Base-by-base conservation (phyloP, 1,140 invertebrate genomes). In the Capitella teleta region DNA sequence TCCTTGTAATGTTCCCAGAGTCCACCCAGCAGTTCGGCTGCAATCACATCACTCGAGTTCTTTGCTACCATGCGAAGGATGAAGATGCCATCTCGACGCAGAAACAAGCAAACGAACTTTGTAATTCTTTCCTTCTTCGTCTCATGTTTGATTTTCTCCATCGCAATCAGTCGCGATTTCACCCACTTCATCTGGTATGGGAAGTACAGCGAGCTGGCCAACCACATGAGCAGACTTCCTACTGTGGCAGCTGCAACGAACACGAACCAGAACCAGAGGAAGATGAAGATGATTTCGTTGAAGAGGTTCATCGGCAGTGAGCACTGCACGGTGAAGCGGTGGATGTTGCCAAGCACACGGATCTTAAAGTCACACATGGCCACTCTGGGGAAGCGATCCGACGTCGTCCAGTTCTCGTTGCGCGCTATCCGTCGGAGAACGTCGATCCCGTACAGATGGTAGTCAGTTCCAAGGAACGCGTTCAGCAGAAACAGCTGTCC, bases 281-380 rank as follows among this genome's bases (percentile, higher is more conserved):
- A 76, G n/a, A n/a, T n/a, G n/a, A n/a, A n/a, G n/a, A n/a, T n/a
- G n/a, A n/a, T n/a, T n/a, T n/a, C n/a, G n/a, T n/a, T n/a, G n/a
- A n/a, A n/a, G n/a, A n/a, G n/a, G n/a, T n/a, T n/a, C n/a, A n/a
- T n/a, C n/a, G 76, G 77, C 26, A 77, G 72, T n/a, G 75, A 73
- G 57, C 75, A 77, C 54, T 77, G 75, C 34, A 76, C 73, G 23
- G 72, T 77, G 57, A 77, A 71, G 40, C 71, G 67, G 52, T 76
- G 69, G 34, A 74, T 64, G 48, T 72, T 68, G 38, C 75, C 76
- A 12, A 57, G 44, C 43, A 73, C 70, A 26, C 76, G 64, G 21
- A 76, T 75, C 52, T 74, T 66, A 57, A 77, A 77, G 57, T 77
- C 75, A 62, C 75, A 77, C 58, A 77, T 77, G n/a, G n/a, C n/a